Percentiles rank a stretch among this genome's conserved stretches.
These are phyloP conservation scores for Aphidius ervi DNA, from an alignment of 1,140 invertebrate genomes.

Conservation along the genomic window DNA sequence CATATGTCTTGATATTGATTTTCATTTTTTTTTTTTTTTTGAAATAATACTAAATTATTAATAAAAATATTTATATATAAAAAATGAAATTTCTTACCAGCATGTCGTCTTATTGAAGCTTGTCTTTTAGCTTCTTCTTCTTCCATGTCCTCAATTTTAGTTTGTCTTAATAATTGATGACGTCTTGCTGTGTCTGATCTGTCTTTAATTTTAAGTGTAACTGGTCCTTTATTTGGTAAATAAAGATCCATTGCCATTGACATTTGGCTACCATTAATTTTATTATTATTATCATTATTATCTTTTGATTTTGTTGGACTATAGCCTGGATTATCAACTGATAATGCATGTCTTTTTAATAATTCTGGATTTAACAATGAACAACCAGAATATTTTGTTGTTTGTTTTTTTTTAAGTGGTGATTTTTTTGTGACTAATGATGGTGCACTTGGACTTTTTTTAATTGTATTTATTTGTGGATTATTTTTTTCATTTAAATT, in stretches of 20 bases:
- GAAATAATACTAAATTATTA: too few species aligned
- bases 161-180: conserved; percentile 70
- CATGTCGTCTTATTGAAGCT: conserved; percentile 12
- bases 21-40: too few species aligned
- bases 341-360: conserved; percentile 63
- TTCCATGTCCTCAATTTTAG: conserved; percentile 57
- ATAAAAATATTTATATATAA: too few species aligned
- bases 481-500: conserved; percentile 53
- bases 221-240: conserved; percentile 59
- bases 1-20: too few species aligned
- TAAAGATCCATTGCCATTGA: conserved; percentile 73
- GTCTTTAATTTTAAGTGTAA: conserved; percentile 66
- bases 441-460: conserved; percentile 58
- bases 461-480: conserved; percentile 43
- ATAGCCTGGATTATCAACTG: conserved; percentile 61
- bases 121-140: conserved; percentile 30
- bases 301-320: conserved; percentile 42
- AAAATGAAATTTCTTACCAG: conserved; percentile 10
- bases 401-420: conserved; percentile 34
- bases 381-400: conserved; percentile 52
- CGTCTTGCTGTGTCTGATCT: conserved; percentile 66
- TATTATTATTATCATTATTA: conserved; percentile 52
- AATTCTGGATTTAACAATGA: conserved; percentile 57
- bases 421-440: conserved; percentile 53
- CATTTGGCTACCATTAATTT: conserved; percentile 61